Evolutionary conservation across 2,113 vertebrate species (phyloP), one percentile per base, ranked within the genome.

Genomic region (Chlorodrepanis virens): DNA sequence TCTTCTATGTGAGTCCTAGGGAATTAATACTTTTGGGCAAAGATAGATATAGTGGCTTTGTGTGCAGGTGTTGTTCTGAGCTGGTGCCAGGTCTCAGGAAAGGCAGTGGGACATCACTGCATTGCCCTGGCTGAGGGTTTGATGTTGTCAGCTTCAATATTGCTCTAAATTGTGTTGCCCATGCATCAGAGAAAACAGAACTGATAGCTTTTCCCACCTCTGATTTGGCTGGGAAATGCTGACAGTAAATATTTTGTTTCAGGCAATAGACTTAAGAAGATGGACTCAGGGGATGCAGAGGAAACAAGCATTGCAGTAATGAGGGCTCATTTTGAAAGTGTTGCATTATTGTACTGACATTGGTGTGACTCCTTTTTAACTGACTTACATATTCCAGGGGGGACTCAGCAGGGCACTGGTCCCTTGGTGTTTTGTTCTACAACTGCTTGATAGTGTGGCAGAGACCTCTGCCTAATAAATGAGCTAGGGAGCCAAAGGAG

Each of bases 181-280:
- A 0, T 44, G 45, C 60, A 44, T 86, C 76, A 83, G 67, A 47
- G 19, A 40, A 35, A 94, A 18, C n/a, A 71, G 59, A 65, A 53
- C 25, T 2, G 9, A 37, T 75, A 69, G 50, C 40, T 92, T 90
- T 95, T 63, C 71, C 79, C 83, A 81, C 71, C 35, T 90, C 75
- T 68, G 44, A 18, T 40, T 88, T 77, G 71, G 25, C 60, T 68
- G 78, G 60, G 76, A 88, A 88, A 37, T 59, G n/a, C 90, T 94
- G 92, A 83, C 8, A 60, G 87, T 52, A 94, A 91, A 63, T 96
- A 68, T 40, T 90, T 90, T 83, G 47, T 96, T 93, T 33, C 52
- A 88, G 52, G 69, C 85, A 52, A 23, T 67, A 75, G 74, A 52
- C 39, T 75, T 90, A 33, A 86, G 81, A 79, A 67, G 68, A 67